phyloP scores from a whole-genome alignment of 2,113 vertebrate genomes.

The Ciconia stormi region DNA sequence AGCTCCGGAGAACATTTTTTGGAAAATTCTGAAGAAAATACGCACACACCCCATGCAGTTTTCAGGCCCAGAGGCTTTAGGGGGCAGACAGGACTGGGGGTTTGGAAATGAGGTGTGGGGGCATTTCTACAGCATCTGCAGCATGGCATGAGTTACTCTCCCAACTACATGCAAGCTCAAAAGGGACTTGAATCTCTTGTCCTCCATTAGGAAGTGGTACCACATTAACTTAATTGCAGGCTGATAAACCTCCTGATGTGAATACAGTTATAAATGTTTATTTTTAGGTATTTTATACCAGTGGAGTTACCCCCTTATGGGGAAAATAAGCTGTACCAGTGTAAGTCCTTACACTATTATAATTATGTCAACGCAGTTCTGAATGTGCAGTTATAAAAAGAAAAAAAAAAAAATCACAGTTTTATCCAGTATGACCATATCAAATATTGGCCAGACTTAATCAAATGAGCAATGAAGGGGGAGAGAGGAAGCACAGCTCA shows the following conservation, averaged over 20 bases:
- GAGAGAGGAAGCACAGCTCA: conserved; percentile 32
- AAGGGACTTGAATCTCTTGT: neutral
- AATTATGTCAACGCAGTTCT: neutral
- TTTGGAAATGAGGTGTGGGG: neutral
- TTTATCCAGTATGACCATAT: neutral
- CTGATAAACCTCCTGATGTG: neutral
- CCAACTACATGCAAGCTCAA: neutral
- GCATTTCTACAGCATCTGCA: neutral
- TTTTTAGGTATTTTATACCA: neutral
- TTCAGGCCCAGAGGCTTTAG: neutral
- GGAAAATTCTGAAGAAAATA: neutral
- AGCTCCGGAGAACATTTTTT: neutral
- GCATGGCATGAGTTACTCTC: neutral
- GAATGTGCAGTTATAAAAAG: neutral
- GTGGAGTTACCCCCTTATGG: neutral
- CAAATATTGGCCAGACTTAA: conserved; percentile 13
- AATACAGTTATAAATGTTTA: neutral
- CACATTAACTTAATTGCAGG: neutral
- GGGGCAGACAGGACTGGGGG: neutral
- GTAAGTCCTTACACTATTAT: neutral
- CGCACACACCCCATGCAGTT: neutral
- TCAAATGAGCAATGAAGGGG: neutral
- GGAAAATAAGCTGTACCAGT: neutral
- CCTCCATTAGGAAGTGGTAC: neutral
- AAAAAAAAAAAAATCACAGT: neutral